Conservation (phyloP, 2,797 vertebrate genomes). For the Sebastes steindachneri region DNA sequence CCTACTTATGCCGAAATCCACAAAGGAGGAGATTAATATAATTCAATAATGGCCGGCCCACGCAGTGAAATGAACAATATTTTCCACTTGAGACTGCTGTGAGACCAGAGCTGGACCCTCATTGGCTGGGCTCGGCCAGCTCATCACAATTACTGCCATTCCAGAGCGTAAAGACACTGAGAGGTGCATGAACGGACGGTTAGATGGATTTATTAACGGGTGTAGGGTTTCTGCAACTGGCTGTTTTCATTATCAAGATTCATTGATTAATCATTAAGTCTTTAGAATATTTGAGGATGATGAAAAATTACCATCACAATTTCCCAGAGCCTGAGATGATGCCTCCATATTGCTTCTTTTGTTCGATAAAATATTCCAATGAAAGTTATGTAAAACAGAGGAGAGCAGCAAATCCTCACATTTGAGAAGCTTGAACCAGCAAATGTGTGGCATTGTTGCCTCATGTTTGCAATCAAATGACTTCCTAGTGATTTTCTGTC, state of each 20-base stretch:
- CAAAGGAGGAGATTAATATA: constrained; percentile 63
- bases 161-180: constrained; percentile 29
- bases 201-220: neutral
- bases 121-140: constrained; percentile 27
- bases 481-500: neutral
- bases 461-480: neutral
- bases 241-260: neutral
- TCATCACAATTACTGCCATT: constrained; percentile 49
- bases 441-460: neutral
- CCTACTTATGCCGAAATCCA: constrained; percentile 54
- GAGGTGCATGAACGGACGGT: neutral
- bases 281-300: neutral
- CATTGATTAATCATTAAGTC: neutral
- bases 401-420: neutral
- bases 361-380: neutral
- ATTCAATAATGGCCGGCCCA: constrained; percentile 57
- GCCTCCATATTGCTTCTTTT: neutral
- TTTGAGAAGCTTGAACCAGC: neutral
- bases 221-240: neutral
- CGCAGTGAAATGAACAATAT: constrained; percentile 52
- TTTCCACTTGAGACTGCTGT: constrained; percentile 50
- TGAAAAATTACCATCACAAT: neutral
- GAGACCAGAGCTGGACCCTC: constrained; percentile 42
- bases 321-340: neutral
- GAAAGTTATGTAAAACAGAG: neutral